Base-by-base conservation (phyloP, 2,113 vertebrate genomes). In the Speoplatyrhinus poulsoni region DNA sequence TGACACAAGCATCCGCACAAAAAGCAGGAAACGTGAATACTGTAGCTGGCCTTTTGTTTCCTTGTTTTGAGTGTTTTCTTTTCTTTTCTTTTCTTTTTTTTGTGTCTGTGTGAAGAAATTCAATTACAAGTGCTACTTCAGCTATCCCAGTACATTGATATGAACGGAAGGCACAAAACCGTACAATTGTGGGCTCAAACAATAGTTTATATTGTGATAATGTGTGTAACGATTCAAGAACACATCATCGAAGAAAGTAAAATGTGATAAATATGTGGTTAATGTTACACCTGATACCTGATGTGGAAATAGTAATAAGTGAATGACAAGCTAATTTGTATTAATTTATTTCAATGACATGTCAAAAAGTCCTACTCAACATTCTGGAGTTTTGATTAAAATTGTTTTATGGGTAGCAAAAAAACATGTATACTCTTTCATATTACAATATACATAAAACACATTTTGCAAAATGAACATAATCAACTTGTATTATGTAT, bases 1-100 rank as follows among this genome's bases (percentile, higher is more conserved):
- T 79, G 84, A 90, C 84, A 87, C 52, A 36, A 83, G 76, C 85
- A 63, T 68, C 82, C 69, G 83, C 67, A 90, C 80, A 92, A 91
- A 90, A 77, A 67, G 80, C 15, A 33, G 60, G 73, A 84, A 87
- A 84, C 81, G 70, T 81, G 69, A 68, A 82, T 12, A 86, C 62
- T 26, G 26, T 26, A 26, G 73, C 75, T 65, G 63, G 69, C 70
- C 80, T 78, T 78, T 81, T 85, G n/a, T 26, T 26, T 26, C 26
- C 1, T 26, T 26, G 26, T 26, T 26, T 15, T 52, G 10, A 52
- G 70, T 65, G 80, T 67, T 77, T 72, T 65, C 82, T 73, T 57
- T 62, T 64, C 72, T 47, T 46, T 60, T n/a, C 1, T 13, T 13
- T 13, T 60, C 9, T 32, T 26, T 26, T 26, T 26, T 15, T 52